Evolutionary conservation across 2,113 vertebrate genomes (phyloP).

Genomic region (Probosciger aterrimus): DNA sequence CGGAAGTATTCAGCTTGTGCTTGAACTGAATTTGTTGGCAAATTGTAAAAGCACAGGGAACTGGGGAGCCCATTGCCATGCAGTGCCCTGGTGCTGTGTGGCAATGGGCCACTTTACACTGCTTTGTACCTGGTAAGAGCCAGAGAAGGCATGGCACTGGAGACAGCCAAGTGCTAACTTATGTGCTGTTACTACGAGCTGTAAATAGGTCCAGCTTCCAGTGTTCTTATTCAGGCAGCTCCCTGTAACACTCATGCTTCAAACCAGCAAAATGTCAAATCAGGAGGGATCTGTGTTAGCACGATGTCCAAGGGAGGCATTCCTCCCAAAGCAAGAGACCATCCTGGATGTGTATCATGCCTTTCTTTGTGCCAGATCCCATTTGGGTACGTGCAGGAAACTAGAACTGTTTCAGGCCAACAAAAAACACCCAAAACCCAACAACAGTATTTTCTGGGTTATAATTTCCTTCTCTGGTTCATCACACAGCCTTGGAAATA

Average conservation of each 20-base stretch:
- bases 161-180: background rate
- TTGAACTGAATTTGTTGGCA: background rate
- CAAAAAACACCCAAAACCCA: rapidly evolving
- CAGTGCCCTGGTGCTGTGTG: background rate
- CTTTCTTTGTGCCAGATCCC: background rate
- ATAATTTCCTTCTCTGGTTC: background rate
- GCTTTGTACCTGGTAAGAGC: background rate
- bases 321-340: background rate
- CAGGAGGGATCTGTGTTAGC: background rate
- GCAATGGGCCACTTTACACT: rapidly evolving
- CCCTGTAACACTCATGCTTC: background rate
- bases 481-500: background rate
- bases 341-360: background rate
- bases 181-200: background rate
- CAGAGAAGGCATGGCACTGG: background rate
- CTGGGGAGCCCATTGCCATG: rapidly evolving
- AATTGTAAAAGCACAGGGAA: background rate
- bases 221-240: background rate
- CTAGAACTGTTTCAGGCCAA: background rate
- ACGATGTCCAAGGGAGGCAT: background rate
- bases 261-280: background rate
- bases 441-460: background rate
- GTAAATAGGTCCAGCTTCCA: background rate
- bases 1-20: background rate
- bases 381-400: rapidly evolving